Conservation (phyloP, 2,797 vertebrate species). For the Helostoma temminkii region DNA sequence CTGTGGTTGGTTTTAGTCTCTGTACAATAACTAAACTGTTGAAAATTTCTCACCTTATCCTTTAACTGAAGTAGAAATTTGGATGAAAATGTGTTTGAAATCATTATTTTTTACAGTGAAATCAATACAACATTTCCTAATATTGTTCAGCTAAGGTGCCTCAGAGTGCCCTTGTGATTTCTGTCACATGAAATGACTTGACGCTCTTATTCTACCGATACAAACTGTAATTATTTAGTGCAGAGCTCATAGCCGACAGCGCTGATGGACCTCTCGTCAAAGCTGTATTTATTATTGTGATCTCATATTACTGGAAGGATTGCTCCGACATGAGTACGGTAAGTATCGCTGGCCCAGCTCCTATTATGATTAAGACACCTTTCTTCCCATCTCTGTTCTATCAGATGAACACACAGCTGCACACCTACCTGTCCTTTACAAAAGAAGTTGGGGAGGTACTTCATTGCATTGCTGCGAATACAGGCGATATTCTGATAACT, state of each 20-base stretch:
- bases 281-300: background rate
- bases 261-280: background rate
- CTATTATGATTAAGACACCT: background rate
- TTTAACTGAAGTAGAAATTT: too few relatives aligned
- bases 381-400: background rate
- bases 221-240: too few relatives aligned
- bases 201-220: too few relatives aligned
- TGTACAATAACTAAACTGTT: too few relatives aligned
- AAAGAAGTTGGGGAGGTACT: constrained; percentile 95
- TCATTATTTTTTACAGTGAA: too few relatives aligned
- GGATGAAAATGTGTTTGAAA: too few relatives aligned
- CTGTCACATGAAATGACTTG: background rate
- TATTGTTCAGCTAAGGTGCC: too few relatives aligned
- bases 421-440: constrained; percentile 89
- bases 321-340: background rate
- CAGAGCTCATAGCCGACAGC: too few relatives aligned
- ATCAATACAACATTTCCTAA: too few relatives aligned
- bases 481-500: constrained; percentile 93
- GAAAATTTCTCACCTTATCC: too few relatives aligned
- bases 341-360: background rate
- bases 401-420: background rate
- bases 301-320: background rate
- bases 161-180: too few relatives aligned
- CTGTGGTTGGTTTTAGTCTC: too few relatives aligned
- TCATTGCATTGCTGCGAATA: constrained; percentile 94